phyloP scores from a whole-genome alignment of 2,797 vertebrate species.

The Novumbra hubbsi region DNA sequence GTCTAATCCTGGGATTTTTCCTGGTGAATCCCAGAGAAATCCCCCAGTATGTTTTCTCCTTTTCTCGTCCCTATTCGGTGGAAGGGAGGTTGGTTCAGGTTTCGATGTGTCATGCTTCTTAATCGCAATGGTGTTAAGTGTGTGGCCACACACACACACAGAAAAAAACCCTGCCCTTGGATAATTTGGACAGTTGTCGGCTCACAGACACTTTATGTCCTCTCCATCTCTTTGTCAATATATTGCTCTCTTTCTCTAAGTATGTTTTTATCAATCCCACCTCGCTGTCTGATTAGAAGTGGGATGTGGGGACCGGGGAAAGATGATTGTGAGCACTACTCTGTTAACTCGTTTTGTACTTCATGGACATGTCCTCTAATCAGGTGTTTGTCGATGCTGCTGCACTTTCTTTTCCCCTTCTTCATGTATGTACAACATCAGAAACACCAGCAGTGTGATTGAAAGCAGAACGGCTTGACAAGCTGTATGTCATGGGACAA shows the following conservation, averaged over 20 bases:
- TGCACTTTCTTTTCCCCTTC: background rate
- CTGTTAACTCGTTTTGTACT: conserved; percentile 52
- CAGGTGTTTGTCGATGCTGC: conserved; percentile 46
- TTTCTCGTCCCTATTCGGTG: background rate
- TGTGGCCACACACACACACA: background rate
- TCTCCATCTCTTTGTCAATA: background rate
- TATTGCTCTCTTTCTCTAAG: too few species aligned
- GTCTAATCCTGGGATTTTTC: background rate
- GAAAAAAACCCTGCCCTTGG: background rate
- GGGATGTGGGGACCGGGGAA: conserved; percentile 6
- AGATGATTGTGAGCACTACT: conserved; percentile 28
- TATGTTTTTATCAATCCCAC: too few species aligned
- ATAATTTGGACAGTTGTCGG: background rate
- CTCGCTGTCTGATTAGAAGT: background rate
- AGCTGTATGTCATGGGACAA: too few species aligned
- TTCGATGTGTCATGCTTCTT: background rate
- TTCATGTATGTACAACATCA: background rate
- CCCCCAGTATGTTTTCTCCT: background rate
- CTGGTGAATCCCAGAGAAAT: background rate
- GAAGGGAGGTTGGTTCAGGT: background rate
- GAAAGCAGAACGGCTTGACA: too few species aligned
- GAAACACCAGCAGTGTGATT: too few species aligned
- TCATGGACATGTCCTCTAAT: conserved; percentile 46
- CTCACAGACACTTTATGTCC: background rate
- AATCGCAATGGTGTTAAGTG: background rate